Percentiles rank a stretch among this genome's conserved stretches.
Conservation (phyloP, 2,888 invertebrate genomes). For the Anthrax anthrax region DNA sequence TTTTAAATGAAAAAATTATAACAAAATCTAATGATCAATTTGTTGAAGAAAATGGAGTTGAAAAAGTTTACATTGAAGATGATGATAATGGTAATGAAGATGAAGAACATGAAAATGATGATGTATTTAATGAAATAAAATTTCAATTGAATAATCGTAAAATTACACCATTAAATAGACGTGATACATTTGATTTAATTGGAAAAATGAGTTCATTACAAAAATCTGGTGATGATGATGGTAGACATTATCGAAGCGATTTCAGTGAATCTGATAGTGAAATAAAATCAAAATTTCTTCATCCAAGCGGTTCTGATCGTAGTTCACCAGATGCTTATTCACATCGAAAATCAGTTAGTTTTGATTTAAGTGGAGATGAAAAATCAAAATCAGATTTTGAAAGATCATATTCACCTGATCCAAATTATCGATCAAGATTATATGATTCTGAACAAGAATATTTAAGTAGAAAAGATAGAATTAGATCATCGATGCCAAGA, state of each 20-base stretch:
- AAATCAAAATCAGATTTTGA: slow-evolving; percentile 29
- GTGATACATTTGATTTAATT: slow-evolving; percentile 3
- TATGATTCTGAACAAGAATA: slow-evolving; percentile 33
- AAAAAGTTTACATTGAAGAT: slow-evolving; percentile 9
- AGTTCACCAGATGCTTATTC: slow-evolving; percentile 17
- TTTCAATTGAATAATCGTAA: not conserved
- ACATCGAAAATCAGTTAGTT: slow-evolving; percentile 34
- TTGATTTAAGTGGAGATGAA: slow-evolving; percentile 33
- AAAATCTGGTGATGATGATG: not conserved
- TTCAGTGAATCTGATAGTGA: slow-evolving; percentile 1
- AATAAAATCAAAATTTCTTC: not conserved
- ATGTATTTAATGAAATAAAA: not conserved
- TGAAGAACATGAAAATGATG: not conserved
- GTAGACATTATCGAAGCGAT: slow-evolving; percentile 5
- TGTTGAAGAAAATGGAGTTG: slow-evolving; percentile 1
- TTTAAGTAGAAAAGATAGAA: slow-evolving; percentile 11
- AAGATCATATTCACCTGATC: slow-evolving; percentile 20
- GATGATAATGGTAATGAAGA: slow-evolving; percentile 1
- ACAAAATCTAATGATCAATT: slow-evolving; percentile 3
- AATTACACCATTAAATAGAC: not conserved
- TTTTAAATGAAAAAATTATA: not conserved
- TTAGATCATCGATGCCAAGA: slow-evolving; percentile 15
- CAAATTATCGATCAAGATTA: slow-evolving; percentile 16
- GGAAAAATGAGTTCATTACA: not conserved
- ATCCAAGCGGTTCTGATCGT: slow-evolving; percentile 22